These are phyloP conservation scores for Pinna nobilis DNA, from an alignment of 1,140 invertebrate genomes.

Conservation along the genomic window DNA sequence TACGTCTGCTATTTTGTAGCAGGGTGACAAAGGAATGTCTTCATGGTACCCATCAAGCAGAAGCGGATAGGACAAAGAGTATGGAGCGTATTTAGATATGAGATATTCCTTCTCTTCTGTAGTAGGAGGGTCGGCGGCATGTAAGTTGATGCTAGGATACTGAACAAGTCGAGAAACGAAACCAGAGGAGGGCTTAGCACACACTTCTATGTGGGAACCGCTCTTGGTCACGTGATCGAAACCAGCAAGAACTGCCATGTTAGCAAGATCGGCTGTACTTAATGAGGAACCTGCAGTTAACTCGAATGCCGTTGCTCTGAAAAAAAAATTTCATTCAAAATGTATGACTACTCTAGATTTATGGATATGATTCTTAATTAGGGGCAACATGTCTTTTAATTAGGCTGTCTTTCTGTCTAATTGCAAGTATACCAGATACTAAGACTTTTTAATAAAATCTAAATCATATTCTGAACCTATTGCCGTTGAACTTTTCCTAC, in stretches of 20 bases:
- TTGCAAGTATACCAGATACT: too few relatives aligned
- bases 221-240: slow-evolving; percentile 38
- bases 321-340: slow-evolving; percentile 1
- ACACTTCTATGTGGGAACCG: background rate
- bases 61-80: slow-evolving; percentile 10
- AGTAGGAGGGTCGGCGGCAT: slow-evolving; percentile 4
- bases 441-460: too few relatives aligned
- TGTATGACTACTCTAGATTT: too few relatives aligned
- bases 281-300: background rate
- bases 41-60: slow-evolving; percentile 39
- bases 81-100: slow-evolving; percentile 4
- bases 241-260: slow-evolving; percentile 34
- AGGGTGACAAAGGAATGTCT: slow-evolving; percentile 25
- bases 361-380: too few relatives aligned
- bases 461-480: too few relatives aligned
- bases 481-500: too few relatives aligned
- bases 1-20: slow-evolving; percentile 39
- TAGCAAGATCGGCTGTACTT: slow-evolving; percentile 15
- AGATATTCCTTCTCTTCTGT: slow-evolving; percentile 12
- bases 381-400: too few relatives aligned
- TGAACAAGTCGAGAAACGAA: background rate
- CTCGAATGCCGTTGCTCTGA: slow-evolving; percentile 17
- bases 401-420: too few relatives aligned
- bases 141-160: slow-evolving; percentile 17
- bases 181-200: background rate